These are phyloP conservation scores for Gonioctena quinquepunctata DNA, from an alignment of 1,140 invertebrate genomes.

Conservation along the genomic window DNA sequence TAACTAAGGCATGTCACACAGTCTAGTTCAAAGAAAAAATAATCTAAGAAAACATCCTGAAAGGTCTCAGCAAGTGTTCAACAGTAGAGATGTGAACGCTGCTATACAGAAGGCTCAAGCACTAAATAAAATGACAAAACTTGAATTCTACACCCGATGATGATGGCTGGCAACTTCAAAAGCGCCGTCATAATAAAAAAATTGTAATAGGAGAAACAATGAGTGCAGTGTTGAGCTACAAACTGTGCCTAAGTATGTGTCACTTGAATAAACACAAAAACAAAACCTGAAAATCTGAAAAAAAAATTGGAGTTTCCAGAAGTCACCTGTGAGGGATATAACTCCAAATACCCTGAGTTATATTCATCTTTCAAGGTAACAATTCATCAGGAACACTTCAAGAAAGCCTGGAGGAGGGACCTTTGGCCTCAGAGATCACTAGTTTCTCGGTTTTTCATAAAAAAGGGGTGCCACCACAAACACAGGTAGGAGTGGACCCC, in stretches of 20 bases:
- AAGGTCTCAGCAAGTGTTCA: background rate
- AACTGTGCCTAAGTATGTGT: background rate
- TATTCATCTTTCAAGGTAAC: background rate
- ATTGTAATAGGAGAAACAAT: background rate
- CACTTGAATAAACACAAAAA: background rate
- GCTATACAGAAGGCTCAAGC: background rate
- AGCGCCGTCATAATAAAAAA: background rate
- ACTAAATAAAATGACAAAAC: background rate
- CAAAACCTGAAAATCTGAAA: background rate
- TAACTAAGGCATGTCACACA: background rate
- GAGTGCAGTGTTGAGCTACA: background rate
- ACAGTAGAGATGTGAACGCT: background rate
- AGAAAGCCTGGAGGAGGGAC: background rate
- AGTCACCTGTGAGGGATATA: background rate
- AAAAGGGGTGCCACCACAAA: background rate
- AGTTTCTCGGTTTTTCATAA: background rate
- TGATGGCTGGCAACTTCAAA: background rate
- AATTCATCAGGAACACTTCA: background rate
- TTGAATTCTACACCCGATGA: background rate
- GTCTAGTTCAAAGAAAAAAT: no score
- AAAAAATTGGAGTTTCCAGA: background rate
- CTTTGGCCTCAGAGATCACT: background rate
- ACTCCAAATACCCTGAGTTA: background rate
- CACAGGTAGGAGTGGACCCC: background rate
- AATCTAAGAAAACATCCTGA: no score